phyloP scores from a whole-genome alignment of 2,888 invertebrate genomes.

The Hesperia comma region DNA sequence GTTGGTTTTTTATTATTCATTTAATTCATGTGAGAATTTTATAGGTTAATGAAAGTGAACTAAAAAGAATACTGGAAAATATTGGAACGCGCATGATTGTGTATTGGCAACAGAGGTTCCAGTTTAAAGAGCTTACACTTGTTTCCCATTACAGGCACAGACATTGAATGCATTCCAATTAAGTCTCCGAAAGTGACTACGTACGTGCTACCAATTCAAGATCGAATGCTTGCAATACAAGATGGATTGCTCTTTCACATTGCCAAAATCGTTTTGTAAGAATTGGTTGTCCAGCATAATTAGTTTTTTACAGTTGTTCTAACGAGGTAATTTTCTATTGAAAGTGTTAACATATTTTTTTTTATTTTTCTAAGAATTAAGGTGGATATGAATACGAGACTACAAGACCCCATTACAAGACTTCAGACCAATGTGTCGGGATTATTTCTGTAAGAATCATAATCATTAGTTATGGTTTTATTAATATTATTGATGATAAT shows the following conservation, averaged over 20 bases:
- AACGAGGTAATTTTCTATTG: too few relatives aligned
- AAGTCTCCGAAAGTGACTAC: conserved; percentile 35
- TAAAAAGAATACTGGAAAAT: not conserved
- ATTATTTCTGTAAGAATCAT: too few relatives aligned
- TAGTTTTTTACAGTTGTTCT: not conserved
- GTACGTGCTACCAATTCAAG: conserved; percentile 36
- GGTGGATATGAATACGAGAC: too few relatives aligned
- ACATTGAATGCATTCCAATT: conserved; percentile 36
- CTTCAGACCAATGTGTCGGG: too few relatives aligned
- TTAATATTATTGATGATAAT: too few relatives aligned
- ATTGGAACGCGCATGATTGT: not conserved
- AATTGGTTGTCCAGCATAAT: not conserved
- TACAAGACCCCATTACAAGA: too few relatives aligned
- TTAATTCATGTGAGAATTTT: too few relatives aligned
- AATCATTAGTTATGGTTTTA: too few relatives aligned
- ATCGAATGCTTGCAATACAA: conserved; percentile 29
- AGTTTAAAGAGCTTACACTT: conserved; percentile 35
- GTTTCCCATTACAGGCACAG: conserved; percentile 30
- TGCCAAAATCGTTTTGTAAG: conserved; percentile 7
- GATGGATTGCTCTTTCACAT: conserved; percentile 23
- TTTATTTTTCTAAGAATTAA: too few relatives aligned
- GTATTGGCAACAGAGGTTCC: conserved; percentile 23
- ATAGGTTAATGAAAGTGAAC: too few relatives aligned
- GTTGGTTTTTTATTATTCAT: too few relatives aligned
- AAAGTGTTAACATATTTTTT: too few relatives aligned